A percentile compares a stretch with the other conserved stretches of the same genome.
phyloP scores from a whole-genome alignment of 2,113 vertebrate species.

The Antechinus stuartii region DNA sequence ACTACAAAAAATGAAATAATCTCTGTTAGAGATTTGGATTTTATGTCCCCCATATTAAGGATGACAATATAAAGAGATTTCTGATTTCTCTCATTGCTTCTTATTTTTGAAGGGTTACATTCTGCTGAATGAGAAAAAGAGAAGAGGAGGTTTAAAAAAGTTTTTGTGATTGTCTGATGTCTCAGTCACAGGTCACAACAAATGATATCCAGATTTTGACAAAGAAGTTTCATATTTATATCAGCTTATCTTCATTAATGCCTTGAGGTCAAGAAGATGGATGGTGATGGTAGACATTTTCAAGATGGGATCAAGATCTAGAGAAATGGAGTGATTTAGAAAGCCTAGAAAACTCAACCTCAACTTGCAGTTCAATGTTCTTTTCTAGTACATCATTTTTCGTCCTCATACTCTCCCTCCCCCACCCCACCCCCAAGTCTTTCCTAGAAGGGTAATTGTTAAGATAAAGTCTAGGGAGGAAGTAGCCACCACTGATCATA shows the following conservation, averaged over 20 bases:
- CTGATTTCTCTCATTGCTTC: background rate
- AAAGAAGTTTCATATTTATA: background rate
- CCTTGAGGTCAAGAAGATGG: background rate
- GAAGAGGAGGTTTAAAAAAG: background rate
- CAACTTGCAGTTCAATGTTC: background rate
- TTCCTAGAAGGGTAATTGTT: background rate
- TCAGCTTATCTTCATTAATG: background rate
- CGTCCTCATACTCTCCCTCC: no score
- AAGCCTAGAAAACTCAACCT: background rate
- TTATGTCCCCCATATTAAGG: background rate
- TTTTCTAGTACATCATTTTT: background rate
- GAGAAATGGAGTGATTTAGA: background rate
- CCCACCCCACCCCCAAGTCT: background rate
- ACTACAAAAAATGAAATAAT: background rate
- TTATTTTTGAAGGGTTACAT: background rate
- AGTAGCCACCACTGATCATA: background rate
- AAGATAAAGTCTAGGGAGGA: background rate
- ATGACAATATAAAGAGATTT: background rate
- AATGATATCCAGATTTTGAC: background rate
- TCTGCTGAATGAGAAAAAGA: background rate
- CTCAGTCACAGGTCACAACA: background rate
- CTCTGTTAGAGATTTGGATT: background rate
- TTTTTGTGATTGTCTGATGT: background rate
- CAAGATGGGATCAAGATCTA: background rate
- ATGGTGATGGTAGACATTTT: background rate